Base-by-base conservation (phyloP, 2,797 vertebrate species). In the Anisognathus igniventris region DNA sequence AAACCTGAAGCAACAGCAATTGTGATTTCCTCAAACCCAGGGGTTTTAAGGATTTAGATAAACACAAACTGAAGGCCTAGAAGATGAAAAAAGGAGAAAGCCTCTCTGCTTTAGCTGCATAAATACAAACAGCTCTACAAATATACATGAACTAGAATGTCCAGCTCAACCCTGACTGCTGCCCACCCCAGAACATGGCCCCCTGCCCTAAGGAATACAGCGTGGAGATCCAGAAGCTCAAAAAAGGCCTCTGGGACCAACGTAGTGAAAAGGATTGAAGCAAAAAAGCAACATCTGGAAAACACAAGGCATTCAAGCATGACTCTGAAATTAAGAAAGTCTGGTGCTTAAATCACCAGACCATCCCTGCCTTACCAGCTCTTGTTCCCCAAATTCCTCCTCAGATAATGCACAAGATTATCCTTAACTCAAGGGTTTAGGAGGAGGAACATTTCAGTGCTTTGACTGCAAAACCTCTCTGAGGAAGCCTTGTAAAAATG, bases 261-360 rank as follows among this genome's bases (percentile, higher is more conserved):
- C 9, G 44, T 0, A 91, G 60, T n/a, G n/a, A 71, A 88, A 86
- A 74, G 31, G 25, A 66, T 5, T 51, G 62, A 68, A 85, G 61
- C 4, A n/a, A 67, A 91, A 92, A 82, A 45, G 25, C 75, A 77
- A 66, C 87, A 83, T 86, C 61, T 96, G 94, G 88, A 86, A 91
- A 56, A 6, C 56, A 78, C 1, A 1, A 87, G 23, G 21, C 53
- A 53, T n/a, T 51, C 44, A 48, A 71, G 71, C 56, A 60, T 57
- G 74, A 65, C 60, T 65, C 13, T 1, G 57, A 85, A 92, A 70
- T 42, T 40, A 70, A 48, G 44, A n/a, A 61, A 50, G 33, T 53
- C 83, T 39, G n/a, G 47, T 74, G 57, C 45, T 94, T 79, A n/a
- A 50, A 90, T 65, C 93, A 82, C 28, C 54, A 58, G 57, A 35